Conservation (phyloP, 2,888 invertebrate genomes). For the Megamerina dolium region DNA sequence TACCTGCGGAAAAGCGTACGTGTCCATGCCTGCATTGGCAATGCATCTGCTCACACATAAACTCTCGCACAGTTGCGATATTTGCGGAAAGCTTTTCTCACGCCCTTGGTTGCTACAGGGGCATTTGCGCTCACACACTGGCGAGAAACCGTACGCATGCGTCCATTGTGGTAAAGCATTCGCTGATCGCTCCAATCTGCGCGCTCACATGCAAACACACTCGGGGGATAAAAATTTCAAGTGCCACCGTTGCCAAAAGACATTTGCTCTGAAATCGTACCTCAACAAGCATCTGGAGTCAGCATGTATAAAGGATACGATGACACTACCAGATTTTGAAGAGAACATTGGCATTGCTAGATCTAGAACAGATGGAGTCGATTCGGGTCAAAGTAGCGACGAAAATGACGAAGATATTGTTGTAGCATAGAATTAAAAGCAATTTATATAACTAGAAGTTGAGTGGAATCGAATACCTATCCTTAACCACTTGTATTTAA, state of each 20-base stretch:
- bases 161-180: slow-evolving; percentile 91
- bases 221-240: slow-evolving; percentile 83
- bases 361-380: too few relatives aligned
- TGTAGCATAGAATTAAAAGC: slow-evolving; percentile 37
- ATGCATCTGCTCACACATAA: slow-evolving; percentile 92
- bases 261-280: slow-evolving; percentile 91
- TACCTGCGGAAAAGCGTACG: slow-evolving; percentile 93
- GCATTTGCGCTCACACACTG: slow-evolving; percentile 84
- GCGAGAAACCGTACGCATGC: slow-evolving; percentile 92
- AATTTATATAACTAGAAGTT: slow-evolving; percentile 10
- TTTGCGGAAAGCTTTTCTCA: slow-evolving; percentile 92
- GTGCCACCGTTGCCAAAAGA: slow-evolving; percentile 80
- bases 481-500: too few relatives aligned
- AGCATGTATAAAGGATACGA: slow-evolving; percentile 64
- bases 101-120: slow-evolving; percentile 90
- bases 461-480: slow-evolving; percentile 22
- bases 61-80: slow-evolving; percentile 82
- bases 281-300: slow-evolving; percentile 92
- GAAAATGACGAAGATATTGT: slow-evolving; percentile 49
- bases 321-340: not conserved
- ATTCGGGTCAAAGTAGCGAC: slow-evolving; percentile 43
- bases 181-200: slow-evolving; percentile 86
- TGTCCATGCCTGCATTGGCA: slow-evolving; percentile 95
- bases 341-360: too few relatives aligned
- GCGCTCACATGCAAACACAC: slow-evolving; percentile 95